phyloP scores from a whole-genome alignment of 2,797 vertebrate genomes.

The Falco peregrinus region DNA sequence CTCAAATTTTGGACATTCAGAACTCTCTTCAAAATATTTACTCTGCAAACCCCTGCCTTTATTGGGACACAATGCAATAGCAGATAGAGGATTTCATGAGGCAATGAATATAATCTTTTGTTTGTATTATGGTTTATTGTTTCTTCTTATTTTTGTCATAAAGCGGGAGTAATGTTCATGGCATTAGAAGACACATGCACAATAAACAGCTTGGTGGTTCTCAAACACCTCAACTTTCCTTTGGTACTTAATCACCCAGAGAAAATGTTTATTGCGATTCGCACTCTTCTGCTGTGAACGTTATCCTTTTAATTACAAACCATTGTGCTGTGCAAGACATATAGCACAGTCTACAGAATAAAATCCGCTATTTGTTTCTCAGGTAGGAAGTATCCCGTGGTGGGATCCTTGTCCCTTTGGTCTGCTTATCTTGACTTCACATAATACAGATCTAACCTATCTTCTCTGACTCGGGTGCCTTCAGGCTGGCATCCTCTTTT shows the following conservation, averaged over 20 bases:
- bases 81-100: neutral
- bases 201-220: neutral
- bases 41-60: neutral
- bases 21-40: neutral
- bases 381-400: neutral
- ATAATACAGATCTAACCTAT: neutral
- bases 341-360: neutral
- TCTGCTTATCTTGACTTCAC: neutral
- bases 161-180: neutral
- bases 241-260: neutral
- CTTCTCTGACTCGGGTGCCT: neutral
- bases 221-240: neutral
- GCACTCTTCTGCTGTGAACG: neutral
- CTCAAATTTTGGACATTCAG: neutral
- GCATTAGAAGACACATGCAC: neutral
- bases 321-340: neutral
- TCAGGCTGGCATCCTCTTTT: neutral
- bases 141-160: neutral
- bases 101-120: neutral
- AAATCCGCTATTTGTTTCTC: neutral
- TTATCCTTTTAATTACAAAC: conserved; percentile 10
- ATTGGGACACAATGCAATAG: neutral
- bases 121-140: neutral
- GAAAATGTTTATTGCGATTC: neutral
- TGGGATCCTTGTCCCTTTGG: neutral